Conservation (phyloP, 2,797 vertebrate genomes). For the Podarcis siculus region DNA sequence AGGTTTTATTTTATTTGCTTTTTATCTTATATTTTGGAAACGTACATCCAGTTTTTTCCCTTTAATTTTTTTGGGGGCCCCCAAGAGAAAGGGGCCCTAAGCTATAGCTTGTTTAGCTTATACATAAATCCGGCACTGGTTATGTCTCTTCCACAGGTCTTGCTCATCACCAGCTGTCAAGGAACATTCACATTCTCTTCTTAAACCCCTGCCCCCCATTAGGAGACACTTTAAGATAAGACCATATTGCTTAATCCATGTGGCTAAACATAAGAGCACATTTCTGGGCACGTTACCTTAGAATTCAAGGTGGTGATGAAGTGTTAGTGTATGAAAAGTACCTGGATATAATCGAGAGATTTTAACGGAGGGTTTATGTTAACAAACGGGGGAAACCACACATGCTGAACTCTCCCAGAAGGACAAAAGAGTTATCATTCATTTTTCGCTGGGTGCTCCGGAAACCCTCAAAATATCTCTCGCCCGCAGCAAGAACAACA, state of each 20-base stretch:
- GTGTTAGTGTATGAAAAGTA: background rate
- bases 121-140: background rate
- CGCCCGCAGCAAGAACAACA: slow-evolving; percentile 5
- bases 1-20: too few species aligned
- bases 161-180: background rate
- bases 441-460: background rate
- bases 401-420: background rate
- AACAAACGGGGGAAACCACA: background rate
- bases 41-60: too few species aligned
- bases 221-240: background rate
- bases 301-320: background rate
- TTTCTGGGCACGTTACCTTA: background rate
- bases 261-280: background rate
- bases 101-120: too few species aligned
- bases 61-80: too few species aligned
- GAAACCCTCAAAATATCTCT: background rate
- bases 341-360: background rate
- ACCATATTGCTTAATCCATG: background rate
- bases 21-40: too few species aligned
- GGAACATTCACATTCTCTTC: background rate
- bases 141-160: slow-evolving; percentile 38
- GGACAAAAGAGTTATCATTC: background rate
- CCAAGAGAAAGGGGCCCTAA: too few species aligned
- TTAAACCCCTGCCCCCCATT: background rate
- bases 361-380: background rate